A percentile compares a stretch with the other conserved stretches of the same genome.
These are phyloP conservation scores for Spea bombifrons DNA, from an alignment of 2,113 vertebrate genomes.

Conservation along the genomic window DNA sequence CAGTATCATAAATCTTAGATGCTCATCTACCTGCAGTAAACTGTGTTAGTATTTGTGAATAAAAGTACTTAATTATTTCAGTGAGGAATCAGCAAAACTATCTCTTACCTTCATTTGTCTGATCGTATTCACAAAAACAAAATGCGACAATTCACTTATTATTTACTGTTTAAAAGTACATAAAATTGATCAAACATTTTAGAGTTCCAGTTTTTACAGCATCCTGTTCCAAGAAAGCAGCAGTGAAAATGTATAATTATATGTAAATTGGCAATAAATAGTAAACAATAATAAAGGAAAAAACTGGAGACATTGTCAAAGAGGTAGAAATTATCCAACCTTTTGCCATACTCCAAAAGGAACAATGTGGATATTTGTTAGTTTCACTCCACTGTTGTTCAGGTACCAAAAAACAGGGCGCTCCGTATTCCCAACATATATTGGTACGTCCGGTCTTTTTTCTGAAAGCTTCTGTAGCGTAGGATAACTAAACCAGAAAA, in stretches of 20 bases:
- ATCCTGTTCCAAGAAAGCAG: no score
- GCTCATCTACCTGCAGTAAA: constrained; percentile 60
- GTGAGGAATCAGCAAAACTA: neutral
- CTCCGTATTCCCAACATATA: constrained; percentile 74
- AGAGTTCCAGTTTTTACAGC: no score
- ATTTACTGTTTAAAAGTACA: no score
- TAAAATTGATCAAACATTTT: no score
- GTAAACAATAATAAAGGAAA: neutral
- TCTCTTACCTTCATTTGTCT: no score
- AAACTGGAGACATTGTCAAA: neutral
- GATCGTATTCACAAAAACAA: no score
- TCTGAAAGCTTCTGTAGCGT: constrained; percentile 65
- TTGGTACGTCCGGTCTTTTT: constrained; percentile 65
- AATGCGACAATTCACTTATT: no score
- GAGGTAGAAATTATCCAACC: constrained; percentile 55
- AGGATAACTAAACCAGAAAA: constrained; percentile 59
- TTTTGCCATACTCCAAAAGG: constrained; percentile 75
- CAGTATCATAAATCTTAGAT: constrained; percentile 77
- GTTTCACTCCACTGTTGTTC: constrained; percentile 63
- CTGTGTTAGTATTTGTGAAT: neutral
- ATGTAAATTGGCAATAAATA: no score
- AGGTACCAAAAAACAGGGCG: constrained; percentile 77
- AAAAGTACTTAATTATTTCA: neutral
- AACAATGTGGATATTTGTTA: constrained; percentile 71
- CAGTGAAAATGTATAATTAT: no score